A percentile compares a stretch with the other conserved stretches of the same genome.
Conservation (phyloP, 2,888 invertebrate genomes). For the Platycnemis pennipes region DNA sequence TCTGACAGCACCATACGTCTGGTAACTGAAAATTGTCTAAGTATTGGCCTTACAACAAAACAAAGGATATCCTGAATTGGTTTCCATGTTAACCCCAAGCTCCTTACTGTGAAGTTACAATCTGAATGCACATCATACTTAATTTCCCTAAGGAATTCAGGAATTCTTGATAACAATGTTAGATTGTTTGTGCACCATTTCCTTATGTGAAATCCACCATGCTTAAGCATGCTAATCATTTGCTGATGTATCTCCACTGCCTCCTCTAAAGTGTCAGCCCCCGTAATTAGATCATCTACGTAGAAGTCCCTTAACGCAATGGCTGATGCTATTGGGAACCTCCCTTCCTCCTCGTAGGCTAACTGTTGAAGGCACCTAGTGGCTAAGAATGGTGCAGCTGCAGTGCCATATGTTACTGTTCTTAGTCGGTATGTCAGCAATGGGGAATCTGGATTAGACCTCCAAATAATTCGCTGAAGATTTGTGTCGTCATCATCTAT, state of each 20-base stretch:
- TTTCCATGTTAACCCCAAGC: background rate
- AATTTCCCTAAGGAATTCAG: background rate
- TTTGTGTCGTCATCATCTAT: conserved; percentile 72
- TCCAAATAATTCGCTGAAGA: conserved; percentile 72
- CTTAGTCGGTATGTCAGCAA: background rate
- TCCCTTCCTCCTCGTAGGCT: background rate
- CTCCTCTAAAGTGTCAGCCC: conserved; percentile 5
- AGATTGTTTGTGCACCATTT: background rate
- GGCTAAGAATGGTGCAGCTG: background rate
- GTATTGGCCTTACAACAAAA: background rate
- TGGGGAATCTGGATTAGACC: background rate
- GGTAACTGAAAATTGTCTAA: too few species aligned
- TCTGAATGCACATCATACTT: background rate
- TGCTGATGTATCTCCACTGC: background rate
- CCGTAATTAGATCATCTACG: conserved; percentile 6
- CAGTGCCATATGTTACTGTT: conserved; percentile 7
- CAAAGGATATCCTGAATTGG: background rate
- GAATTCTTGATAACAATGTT: background rate
- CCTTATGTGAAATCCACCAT: background rate
- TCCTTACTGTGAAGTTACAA: background rate
- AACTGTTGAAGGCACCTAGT: background rate
- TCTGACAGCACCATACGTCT: too few species aligned
- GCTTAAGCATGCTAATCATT: background rate
- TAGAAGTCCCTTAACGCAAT: background rate
- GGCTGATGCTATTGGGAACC: background rate